Base-by-base conservation (phyloP, 1,140 invertebrate genomes). In the Leptinotarsa lineolata region DNA sequence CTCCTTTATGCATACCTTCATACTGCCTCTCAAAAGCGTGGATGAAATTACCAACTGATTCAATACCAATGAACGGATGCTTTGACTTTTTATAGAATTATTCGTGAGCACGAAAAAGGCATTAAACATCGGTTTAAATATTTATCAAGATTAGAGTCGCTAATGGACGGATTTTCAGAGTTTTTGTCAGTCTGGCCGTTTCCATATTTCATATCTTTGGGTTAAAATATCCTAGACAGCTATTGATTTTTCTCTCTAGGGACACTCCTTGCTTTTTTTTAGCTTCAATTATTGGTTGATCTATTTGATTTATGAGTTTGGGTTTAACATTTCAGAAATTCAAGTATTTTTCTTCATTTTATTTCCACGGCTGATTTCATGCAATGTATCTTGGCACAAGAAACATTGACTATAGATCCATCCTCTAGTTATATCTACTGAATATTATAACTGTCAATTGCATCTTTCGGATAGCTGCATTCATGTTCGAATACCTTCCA, bases 191-290 rank as follows among this genome's bases (percentile, higher is more conserved):
- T 54, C 48, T 54, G 48, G 16, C 3, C 48, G 48, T 54, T 54
- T 18, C 48, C n/a, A 16, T 54, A 54, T 54, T 15, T 18, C 3
- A 54, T 54, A 54, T 16, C 15, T 54, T n/a, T n/a, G 48, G 16
- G 15, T 54, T 54, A 2, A 18, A 54, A 54, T 54, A 54, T 15
- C 15, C n/a, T 54, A 18, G n/a, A 54, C 15, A 16, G 48, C 15
- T n/a, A 63, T 63, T 15, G 24, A 21, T 20, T 63, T 15, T 12
- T 63, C 20, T 18, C 20, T n/a, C 61, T 63, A 63, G 20, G 13
- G 61, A 21, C 20, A 30, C 16, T 63, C 15, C 20, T n/a, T 72
- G 45, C 15, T 67, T 72, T 64, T 22, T 60, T 72, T 39, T 22
- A 12, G 48, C n/a, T 0, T n/a, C 48, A 2, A 54, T 54, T 5